These are phyloP conservation scores for Muscina levida DNA, from an alignment of 2,888 invertebrate species.

Conservation along the genomic window DNA sequence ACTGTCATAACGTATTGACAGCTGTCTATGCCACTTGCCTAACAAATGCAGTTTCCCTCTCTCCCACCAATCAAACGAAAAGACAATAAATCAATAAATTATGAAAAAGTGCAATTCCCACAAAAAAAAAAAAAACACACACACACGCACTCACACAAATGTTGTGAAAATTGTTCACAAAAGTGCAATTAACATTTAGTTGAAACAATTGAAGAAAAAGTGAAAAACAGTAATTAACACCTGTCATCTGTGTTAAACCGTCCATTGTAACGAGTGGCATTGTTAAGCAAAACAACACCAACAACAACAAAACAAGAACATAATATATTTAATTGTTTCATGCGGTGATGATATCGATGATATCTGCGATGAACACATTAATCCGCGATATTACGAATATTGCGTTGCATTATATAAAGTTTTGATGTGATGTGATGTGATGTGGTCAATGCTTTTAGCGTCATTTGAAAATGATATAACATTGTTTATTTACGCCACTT, in stretches of 20 bases:
- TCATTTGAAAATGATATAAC: constrained; percentile 14
- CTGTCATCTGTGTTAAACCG: constrained; percentile 11
- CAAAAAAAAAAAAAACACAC: too few species aligned
- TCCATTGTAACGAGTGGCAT: background rate
- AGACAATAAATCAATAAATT: constrained; percentile 4
- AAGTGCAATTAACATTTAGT: constrained; percentile 37
- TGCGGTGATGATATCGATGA: background rate
- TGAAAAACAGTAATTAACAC: constrained; percentile 25
- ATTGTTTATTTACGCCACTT: background rate
- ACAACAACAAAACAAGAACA: too few species aligned
- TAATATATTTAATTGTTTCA: constrained; percentile 6
- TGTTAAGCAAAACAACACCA: background rate
- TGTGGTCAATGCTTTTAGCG: constrained; percentile 3
- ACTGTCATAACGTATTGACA: constrained; percentile 34
- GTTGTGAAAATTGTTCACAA: background rate
- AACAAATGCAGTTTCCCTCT: background rate
- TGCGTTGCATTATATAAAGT: too few species aligned
- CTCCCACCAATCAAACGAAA: background rate
- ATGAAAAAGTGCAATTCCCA: background rate
- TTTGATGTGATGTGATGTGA: too few species aligned
- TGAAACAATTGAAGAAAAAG: constrained; percentile 11
- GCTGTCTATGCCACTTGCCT: background rate
- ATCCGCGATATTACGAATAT: too few species aligned
- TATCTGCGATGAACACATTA: too few species aligned
- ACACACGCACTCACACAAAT: too few species aligned